Evolutionary conservation across 2,888 invertebrate genomes (phyloP), one percentile per base, ranked within the genome.

Genomic region (Amphiduros pacificus): DNA sequence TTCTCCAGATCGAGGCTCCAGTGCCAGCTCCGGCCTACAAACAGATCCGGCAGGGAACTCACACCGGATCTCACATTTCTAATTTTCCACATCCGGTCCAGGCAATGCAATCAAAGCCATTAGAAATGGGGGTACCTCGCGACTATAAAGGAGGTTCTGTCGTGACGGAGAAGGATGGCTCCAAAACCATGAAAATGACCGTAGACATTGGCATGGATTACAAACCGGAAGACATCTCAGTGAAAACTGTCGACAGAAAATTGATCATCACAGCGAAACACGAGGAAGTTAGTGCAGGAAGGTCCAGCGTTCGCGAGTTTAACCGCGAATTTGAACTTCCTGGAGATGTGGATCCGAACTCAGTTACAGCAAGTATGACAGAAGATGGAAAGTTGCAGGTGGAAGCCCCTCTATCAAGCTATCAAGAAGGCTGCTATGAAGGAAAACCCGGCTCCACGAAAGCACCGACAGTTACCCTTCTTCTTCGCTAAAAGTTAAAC

Each of bases 291-390:
- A 68, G 71, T 11, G 73, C 74, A 2, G 79, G 79, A 5, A 66
- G 78, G 29, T 77, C 79, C 17, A 72, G 80, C 55, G 77, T 79
- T 65, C 77, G 78, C 60, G 80, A 81, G 61, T 81, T 81, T 64
- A 80, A 78, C 63, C 78, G 80, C 60, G 80, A 82, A 64, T 82
- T 81, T 64, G 82, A 81, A 62, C 70, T 82, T 28, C 82, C 82
- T 1, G 78, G 77, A 48, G 71, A 73, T 57, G 80, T 82, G 20
- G 80, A 81, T 62, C 78, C 79, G 28, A 72, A 77, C 40, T 72
- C 74, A 5, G 79, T 82, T 29, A 76, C 76, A 1, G 82, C 82
- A 17, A 77, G 76, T 60, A 74, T 80, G 57, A 75, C 75, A 9
- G 80, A 79, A 44, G 79, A 80, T 50, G 78, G 78, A 4, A 74